These are phyloP conservation scores for Epinotia bilunana DNA, from an alignment of 2,888 invertebrate species.

Conservation along the genomic window DNA sequence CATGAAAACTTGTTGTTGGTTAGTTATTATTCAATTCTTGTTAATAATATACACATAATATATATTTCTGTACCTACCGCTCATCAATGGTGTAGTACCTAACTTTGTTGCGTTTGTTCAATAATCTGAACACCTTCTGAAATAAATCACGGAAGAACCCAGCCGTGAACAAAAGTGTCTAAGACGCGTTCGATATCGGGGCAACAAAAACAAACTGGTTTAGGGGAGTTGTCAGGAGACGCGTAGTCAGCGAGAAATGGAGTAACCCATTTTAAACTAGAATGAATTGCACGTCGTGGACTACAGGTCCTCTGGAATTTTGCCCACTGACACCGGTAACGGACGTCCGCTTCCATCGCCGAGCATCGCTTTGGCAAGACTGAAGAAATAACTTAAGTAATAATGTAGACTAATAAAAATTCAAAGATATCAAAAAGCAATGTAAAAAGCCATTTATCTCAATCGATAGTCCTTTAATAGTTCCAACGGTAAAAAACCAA, in stretches of 20 bases:
- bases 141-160: conserved; percentile 42
- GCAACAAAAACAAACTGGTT: conserved; percentile 65
- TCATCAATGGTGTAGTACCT: neutral
- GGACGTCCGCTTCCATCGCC: conserved; percentile 50
- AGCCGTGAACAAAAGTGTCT: conserved; percentile 43
- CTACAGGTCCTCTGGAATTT: conserved; percentile 80
- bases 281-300: conserved; percentile 81
- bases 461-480: too few species aligned
- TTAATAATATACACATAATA: neutral
- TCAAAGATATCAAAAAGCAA: conserved; percentile 18
- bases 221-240: conserved; percentile 72
- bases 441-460: neutral
- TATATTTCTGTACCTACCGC: neutral
- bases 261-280: conserved; percentile 82
- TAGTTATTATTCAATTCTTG: neutral
- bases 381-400: neutral
- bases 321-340: conserved; percentile 72
- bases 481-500: too few species aligned
- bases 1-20: neutral
- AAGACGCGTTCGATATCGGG: conserved; percentile 58
- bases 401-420: neutral
- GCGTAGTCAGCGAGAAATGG: conserved; percentile 79
- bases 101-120: conserved; percentile 4
- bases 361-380: conserved; percentile 38
- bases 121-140: conserved; percentile 40